Evolutionary conservation across 1,140 invertebrate genomes (phyloP).

Genomic region (Mycetomoellerius zeteki): DNA sequence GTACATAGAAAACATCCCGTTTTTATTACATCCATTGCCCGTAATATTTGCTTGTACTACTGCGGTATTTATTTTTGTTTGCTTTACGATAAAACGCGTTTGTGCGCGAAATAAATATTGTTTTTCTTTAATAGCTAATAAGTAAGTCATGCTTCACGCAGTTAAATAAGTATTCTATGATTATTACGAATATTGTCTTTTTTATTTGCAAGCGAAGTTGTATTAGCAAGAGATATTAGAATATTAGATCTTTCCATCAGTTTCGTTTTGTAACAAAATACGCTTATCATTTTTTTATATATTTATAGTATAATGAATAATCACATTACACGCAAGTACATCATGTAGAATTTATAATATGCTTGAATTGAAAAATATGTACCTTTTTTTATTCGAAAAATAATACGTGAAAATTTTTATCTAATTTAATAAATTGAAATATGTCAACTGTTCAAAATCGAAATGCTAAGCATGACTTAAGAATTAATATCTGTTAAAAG

Average conservation of each 20-base stretch:
- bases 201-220: neutral
- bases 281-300: neutral
- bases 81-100: constrained; percentile 10
- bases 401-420: neutral
- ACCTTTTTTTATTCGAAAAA: neutral
- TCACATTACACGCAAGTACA: neutral
- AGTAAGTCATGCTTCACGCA: neutral
- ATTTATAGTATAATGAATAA: neutral
- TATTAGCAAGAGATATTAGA: neutral
- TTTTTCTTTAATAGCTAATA: neutral
- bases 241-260: neutral
- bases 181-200: neutral
- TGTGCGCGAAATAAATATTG: neutral
- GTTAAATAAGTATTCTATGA: neutral
- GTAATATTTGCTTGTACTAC: constrained; percentile 28
- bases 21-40: constrained; percentile 4
- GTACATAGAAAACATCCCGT: neutral
- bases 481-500: neutral
- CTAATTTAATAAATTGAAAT: neutral
- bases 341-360: neutral
- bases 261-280: neutral
- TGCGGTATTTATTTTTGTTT: neutral
- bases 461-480: neutral
- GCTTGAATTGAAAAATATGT: neutral
- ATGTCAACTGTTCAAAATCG: neutral